A percentile compares a stretch with the other conserved stretches of the same genome.
Conservation (phyloP, 2,888 invertebrate species). For the Ornithoptera priamus region DNA sequence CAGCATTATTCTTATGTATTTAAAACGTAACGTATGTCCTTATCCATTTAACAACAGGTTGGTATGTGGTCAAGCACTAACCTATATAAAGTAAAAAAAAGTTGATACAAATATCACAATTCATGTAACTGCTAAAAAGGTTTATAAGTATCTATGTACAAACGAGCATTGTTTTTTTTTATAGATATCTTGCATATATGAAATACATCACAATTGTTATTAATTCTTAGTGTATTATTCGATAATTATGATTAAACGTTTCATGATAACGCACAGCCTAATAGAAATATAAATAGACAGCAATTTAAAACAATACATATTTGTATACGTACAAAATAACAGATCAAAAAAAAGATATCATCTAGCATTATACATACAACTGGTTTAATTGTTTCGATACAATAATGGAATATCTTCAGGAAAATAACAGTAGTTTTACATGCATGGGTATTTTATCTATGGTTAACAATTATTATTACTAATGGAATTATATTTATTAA, state of each 20-base stretch:
- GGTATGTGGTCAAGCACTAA: no score
- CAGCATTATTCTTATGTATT: background rate
- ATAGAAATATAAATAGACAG: no score
- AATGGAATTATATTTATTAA: background rate
- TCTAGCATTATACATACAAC: no score
- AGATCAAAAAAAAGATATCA: no score
- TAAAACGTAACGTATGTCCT: background rate
- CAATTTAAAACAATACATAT: no score
- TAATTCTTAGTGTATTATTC: background rate
- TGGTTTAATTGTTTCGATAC: no score
- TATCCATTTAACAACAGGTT: background rate
- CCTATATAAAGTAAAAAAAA: no score
- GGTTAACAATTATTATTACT: background rate
- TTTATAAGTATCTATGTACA: background rate
- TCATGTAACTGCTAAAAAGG: background rate
- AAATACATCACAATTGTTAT: background rate
- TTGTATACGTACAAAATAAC: no score
- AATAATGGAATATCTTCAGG: background rate
- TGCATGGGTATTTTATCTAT: background rate
- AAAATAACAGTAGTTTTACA: background rate
- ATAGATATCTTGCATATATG: background rate
- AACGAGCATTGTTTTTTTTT: background rate
- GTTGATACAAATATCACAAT: constrained; percentile 13
- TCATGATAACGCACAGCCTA: no score
- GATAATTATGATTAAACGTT: background rate